Percentiles rank a stretch among this genome's conserved stretches.
These are phyloP conservation scores for Drosophila mauritiana DNA, from an alignment of 1,140 invertebrate genomes.

Conservation along the genomic window DNA sequence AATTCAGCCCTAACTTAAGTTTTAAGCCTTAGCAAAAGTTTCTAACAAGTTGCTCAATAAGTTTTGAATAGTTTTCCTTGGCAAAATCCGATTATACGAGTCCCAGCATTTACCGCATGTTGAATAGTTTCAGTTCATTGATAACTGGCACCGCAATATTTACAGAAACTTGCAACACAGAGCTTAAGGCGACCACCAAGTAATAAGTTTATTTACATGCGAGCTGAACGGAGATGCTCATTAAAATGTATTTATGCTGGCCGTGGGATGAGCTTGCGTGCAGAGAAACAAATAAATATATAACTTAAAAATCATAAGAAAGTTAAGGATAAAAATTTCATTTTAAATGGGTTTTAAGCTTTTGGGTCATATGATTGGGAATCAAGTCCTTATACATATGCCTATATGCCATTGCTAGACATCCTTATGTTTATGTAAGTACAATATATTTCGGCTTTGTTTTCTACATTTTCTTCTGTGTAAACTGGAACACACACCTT, in stretches of 20 bases:
- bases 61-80: constrained; percentile 38
- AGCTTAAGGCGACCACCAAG: constrained; percentile 30
- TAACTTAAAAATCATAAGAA: neutral
- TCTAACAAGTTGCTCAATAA: constrained; percentile 33
- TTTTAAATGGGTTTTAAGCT: neutral
- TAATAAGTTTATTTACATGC: constrained; percentile 62
- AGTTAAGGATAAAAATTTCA: neutral
- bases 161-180: constrained; percentile 57
- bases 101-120: constrained; percentile 35
- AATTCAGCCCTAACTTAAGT: constrained; percentile 25
- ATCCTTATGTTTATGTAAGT: neutral
- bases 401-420: no score
- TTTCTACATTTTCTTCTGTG: constrained; percentile 6
- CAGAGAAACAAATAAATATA: constrained; percentile 4
- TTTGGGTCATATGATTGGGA: neutral
- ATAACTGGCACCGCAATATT: constrained; percentile 37
- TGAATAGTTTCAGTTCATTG: constrained; percentile 46
- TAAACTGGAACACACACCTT: constrained; percentile 23
- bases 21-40: constrained; percentile 36
- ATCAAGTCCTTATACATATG: no score
- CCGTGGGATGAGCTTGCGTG: constrained; percentile 9
- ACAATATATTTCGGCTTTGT: no score
- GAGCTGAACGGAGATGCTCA: constrained; percentile 22
- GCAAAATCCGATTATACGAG: constrained; percentile 40
- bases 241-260: constrained; percentile 67